Conservation (phyloP, 2,113 vertebrate species). For the Sebastes schlegelii region DNA sequence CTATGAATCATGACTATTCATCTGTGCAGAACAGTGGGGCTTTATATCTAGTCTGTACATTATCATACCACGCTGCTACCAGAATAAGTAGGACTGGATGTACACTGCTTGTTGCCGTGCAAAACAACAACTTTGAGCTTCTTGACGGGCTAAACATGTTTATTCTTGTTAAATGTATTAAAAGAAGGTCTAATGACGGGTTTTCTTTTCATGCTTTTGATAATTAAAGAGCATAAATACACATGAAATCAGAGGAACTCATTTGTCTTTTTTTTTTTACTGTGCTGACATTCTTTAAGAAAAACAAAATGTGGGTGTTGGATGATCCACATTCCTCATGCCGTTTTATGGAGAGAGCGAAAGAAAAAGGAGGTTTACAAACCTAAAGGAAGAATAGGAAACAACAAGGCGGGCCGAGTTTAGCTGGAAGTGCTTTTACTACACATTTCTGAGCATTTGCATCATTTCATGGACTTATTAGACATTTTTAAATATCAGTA, state of each 20-base stretch:
- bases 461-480: background rate
- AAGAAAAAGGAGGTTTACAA: slow-evolving; percentile 25
- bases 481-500: background rate
- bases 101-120: slow-evolving; percentile 32
- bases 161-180: background rate
- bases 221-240: background rate
- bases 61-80: slow-evolving; percentile 49
- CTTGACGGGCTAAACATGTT: background rate
- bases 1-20: slow-evolving; percentile 74
- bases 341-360: slow-evolving; percentile 35
- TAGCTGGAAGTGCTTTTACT: slow-evolving; percentile 14
- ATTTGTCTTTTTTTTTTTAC: background rate
- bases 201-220: background rate
- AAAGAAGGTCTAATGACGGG: background rate
- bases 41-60: slow-evolving; percentile 69
- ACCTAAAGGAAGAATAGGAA: slow-evolving; percentile 46
- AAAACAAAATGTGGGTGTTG: slow-evolving; percentile 33
- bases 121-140: slow-evolving; percentile 20
- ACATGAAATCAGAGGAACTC: background rate
- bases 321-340: slow-evolving; percentile 35
- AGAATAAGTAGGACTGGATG: slow-evolving; percentile 43
- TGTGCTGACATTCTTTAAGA: slow-evolving; percentile 13
- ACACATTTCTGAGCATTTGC: background rate
- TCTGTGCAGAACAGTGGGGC: slow-evolving; percentile 65
- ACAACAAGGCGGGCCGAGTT: background rate